phyloP scores from a whole-genome alignment of 2,797 vertebrate species.

The Tokudaia muenninki region DNA sequence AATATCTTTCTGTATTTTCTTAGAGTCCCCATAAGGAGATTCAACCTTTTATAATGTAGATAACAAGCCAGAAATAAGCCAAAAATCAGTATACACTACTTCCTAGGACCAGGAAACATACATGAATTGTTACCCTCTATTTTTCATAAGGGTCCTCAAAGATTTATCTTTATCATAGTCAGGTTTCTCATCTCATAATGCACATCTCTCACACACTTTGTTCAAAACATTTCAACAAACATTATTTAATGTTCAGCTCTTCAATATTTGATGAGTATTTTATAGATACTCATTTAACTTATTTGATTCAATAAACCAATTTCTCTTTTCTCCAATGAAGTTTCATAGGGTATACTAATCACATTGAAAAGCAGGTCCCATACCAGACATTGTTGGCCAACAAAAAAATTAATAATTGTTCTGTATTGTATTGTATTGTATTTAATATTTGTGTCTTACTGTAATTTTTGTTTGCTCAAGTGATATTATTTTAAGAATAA shows the following conservation, averaged over 20 bases:
- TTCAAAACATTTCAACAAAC: neutral
- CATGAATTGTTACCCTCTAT: neutral
- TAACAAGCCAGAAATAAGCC: neutral
- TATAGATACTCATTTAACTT: neutral
- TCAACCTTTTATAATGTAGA: neutral
- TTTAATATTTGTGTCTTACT: neutral
- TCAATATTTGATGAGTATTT: neutral
- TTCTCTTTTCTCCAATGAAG: neutral
- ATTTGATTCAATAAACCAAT: neutral
- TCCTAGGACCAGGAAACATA: neutral
- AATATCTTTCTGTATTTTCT: neutral
- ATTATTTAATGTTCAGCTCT: neutral
- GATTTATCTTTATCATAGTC: neutral
- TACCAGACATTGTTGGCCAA: too few species aligned
- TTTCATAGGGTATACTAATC: neutral
- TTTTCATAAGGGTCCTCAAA: neutral
- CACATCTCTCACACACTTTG: too few species aligned
- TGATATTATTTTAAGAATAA: neutral
- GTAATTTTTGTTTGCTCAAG: neutral
- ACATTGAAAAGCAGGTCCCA: neutral
- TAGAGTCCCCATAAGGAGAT: neutral
- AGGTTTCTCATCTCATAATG: neutral
- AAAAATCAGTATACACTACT: neutral
- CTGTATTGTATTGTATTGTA: neutral
- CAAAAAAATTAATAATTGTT: neutral